Evolutionary conservation across 2,888 invertebrate genomes (phyloP).

Genomic region (Melieria picta): DNA sequence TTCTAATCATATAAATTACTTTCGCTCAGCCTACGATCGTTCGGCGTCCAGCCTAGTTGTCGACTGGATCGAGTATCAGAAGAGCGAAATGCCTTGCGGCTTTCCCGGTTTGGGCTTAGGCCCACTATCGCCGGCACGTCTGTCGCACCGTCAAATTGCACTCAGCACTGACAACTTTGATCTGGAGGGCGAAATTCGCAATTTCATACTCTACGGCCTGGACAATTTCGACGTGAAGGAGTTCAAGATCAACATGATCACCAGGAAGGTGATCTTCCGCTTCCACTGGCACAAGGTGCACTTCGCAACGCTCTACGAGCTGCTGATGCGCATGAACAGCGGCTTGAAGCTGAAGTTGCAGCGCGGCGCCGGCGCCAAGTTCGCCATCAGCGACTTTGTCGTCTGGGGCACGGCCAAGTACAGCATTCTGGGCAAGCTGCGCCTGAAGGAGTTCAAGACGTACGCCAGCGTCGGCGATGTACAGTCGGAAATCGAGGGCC

Average conservation of each 20-base stretch:
- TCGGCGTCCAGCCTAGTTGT: conserved; percentile 47
- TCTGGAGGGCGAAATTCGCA: conserved; percentile 46
- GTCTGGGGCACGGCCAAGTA: conserved; percentile 52
- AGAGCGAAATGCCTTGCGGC: conserved; percentile 52
- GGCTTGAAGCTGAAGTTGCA: conserved; percentile 36
- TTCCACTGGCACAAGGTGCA: conserved; percentile 50
- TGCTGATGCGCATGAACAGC: conserved; percentile 40
- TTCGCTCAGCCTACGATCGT: conserved; percentile 44
- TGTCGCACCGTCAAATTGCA: conserved; percentile 44
- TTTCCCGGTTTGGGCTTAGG: conserved; percentile 53
- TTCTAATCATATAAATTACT: background rate
- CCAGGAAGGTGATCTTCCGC: conserved; percentile 48
- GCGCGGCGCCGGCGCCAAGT: conserved; percentile 52
- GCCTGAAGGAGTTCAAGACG: conserved; percentile 50
- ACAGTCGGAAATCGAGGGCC: conserved; percentile 54
- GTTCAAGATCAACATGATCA: conserved; percentile 44
- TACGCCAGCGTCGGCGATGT: conserved; percentile 50
- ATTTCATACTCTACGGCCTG: conserved; percentile 50
- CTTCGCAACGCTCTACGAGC: conserved; percentile 50
- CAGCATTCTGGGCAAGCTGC: conserved; percentile 41
- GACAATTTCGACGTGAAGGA: conserved; percentile 51
- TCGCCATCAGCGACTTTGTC: conserved; percentile 50
- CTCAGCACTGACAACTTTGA: conserved; percentile 42
- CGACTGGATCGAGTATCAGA: conserved; percentile 47
- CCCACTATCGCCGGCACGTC: conserved; percentile 52